These are phyloP conservation scores for Gallinago paraguaiae DNA, from an alignment of 2,113 vertebrate species.

Conservation along the genomic window DNA sequence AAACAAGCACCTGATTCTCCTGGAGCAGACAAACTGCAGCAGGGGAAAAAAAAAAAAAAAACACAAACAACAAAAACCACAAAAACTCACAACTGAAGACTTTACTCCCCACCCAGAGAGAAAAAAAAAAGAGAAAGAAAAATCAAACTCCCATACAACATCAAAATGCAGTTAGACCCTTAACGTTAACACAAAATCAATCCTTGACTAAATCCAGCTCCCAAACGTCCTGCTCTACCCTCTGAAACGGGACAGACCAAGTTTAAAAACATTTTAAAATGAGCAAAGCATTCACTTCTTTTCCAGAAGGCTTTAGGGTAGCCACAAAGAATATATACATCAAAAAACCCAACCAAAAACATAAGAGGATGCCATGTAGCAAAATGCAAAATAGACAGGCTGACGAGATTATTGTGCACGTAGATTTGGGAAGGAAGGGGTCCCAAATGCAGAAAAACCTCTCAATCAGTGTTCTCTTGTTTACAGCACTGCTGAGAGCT, in stretches of 20 bases:
- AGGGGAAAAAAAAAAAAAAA: neutral
- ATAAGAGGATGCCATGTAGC: neutral
- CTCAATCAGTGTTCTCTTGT: neutral
- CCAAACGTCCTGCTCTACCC: neutral
- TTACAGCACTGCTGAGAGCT: neutral
- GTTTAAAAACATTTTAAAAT: neutral
- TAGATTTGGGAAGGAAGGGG: neutral
- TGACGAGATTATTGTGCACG: neutral
- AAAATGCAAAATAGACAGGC: neutral
- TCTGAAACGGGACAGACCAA: accelerated
- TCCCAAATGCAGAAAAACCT: neutral
- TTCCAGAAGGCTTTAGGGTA: neutral
- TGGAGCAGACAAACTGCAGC: neutral
- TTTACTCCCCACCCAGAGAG: too few relatives aligned
- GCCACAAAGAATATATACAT: neutral
- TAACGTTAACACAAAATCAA: neutral
- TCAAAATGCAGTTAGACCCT: neutral
- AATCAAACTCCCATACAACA: neutral
- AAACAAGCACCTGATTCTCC: conserved; percentile 55
- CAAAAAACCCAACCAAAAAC: neutral
- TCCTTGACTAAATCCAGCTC: neutral
- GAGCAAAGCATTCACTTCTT: neutral
- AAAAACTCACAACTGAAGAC: neutral
- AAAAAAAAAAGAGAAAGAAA: neutral
- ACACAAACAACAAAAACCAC: neutral